Conservation (phyloP, 2,888 invertebrate genomes). For the Lasioglossum villosulum region DNA sequence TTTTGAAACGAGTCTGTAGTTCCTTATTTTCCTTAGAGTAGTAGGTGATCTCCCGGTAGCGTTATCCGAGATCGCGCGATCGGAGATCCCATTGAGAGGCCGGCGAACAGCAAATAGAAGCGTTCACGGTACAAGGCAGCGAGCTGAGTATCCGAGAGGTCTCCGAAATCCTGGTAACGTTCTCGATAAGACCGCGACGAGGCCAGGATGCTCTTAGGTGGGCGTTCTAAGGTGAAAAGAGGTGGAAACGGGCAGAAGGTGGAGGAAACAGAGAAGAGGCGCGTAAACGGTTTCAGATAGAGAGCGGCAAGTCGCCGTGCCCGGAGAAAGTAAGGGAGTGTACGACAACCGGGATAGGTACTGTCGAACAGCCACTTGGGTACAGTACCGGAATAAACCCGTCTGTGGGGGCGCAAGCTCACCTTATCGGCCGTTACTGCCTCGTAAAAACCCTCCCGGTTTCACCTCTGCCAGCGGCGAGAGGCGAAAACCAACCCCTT, state of each 20-base stretch:
- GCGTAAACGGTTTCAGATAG: conserved; percentile 78
- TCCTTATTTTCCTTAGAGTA: background rate
- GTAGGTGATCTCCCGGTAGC: background rate
- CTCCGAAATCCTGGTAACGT: conserved; percentile 38
- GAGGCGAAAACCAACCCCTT: conserved; percentile 62
- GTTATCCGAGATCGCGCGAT: conserved; percentile 18
- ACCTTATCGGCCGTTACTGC: conserved; percentile 85
- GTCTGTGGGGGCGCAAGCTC: conserved; percentile 81
- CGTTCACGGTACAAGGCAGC: background rate
- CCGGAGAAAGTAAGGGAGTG: conserved; percentile 66
- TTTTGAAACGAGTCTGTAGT: background rate
- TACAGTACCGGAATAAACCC: conserved; percentile 83
- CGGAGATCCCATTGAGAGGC: background rate
- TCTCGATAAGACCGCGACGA: conserved; percentile 32
- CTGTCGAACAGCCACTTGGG: conserved; percentile 84
- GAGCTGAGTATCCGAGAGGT: background rate
- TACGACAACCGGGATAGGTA: conserved; percentile 69
- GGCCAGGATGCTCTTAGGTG: conserved; percentile 26
- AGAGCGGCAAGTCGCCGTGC: conserved; percentile 65
- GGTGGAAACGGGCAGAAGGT: background rate
- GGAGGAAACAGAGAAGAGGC: conserved; percentile 41
- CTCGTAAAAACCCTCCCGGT: conserved; percentile 82
- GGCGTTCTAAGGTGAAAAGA: conserved; percentile 17
- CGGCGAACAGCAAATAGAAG: background rate
- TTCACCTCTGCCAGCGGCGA: conserved; percentile 75